A percentile compares a stretch with the other conserved stretches of the same genome.
These are phyloP conservation scores for Zapus hudsonius DNA, from an alignment of 2,113 vertebrate species.

Conservation along the genomic window DNA sequence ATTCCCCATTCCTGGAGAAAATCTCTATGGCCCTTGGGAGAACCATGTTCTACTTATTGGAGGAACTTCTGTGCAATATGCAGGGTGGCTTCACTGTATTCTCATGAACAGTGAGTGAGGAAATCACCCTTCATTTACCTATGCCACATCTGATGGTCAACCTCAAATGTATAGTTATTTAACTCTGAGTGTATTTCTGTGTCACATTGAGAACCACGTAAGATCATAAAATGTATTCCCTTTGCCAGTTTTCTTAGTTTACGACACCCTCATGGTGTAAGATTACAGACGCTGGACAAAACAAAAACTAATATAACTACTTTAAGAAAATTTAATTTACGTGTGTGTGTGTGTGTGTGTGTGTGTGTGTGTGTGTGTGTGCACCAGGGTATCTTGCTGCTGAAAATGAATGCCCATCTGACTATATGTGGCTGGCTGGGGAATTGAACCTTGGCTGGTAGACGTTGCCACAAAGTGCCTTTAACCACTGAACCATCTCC, in stretches of 20 bases:
- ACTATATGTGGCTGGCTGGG: too few relatives aligned
- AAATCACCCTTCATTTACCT: background rate
- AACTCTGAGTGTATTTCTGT: background rate
- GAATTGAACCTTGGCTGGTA: too few relatives aligned
- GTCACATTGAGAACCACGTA: background rate
- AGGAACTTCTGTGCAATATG: constrained; percentile 5
- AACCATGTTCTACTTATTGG: background rate
- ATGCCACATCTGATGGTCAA: background rate
- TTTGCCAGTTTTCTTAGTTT: background rate
- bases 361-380: too few relatives aligned
- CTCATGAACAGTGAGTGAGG: background rate
- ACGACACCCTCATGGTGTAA: background rate
- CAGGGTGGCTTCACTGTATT: background rate
- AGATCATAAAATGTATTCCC: background rate
- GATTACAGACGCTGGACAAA: constrained; percentile 50
- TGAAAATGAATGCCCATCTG: too few relatives aligned
- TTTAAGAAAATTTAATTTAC: background rate
- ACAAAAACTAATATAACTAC: constrained; percentile 59
- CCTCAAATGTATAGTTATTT: background rate
- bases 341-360: too few relatives aligned
- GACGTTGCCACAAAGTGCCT: too few relatives aligned
- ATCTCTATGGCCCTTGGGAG: background rate
- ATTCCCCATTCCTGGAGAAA: background rate
- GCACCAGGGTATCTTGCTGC: too few relatives aligned
- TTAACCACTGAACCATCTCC: too few relatives aligned